Percentiles rank a stretch among this genome's conserved stretches.
phyloP scores from a whole-genome alignment of 2,797 vertebrate species.

The Scyliorhinus canicula region DNA sequence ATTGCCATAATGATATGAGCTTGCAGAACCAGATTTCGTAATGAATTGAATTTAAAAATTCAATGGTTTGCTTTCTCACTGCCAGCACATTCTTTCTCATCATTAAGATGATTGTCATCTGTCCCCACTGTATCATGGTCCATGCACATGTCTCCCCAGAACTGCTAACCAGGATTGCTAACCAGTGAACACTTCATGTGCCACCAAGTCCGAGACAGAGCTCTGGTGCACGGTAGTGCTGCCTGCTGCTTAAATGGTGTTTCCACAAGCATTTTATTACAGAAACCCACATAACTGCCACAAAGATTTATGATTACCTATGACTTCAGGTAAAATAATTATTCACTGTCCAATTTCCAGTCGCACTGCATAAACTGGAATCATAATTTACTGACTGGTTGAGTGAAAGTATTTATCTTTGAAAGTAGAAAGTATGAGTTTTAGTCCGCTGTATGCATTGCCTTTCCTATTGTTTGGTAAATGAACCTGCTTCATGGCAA shows the following conservation, averaged over 20 bases:
- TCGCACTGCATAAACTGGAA: conserved; percentile 43
- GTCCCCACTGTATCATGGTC: neutral
- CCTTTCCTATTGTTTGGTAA: neutral
- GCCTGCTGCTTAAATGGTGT: conserved; percentile 43
- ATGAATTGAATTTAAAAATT: too few relatives aligned
- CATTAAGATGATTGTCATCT: neutral
- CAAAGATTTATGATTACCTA: conserved; percentile 59
- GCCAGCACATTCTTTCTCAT: neutral
- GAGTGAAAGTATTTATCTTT: neutral
- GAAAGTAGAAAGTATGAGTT: neutral
- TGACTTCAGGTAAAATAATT: conserved; percentile 50
- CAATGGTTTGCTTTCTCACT: neutral
- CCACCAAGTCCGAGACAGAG: neutral
- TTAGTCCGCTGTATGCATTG: neutral
- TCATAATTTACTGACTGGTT: conserved; percentile 44
- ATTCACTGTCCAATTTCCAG: conserved; percentile 52
- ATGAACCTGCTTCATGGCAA: neutral
- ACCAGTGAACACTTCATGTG: rapidly evolving
- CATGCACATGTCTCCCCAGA: neutral
- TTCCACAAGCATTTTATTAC: conserved; percentile 48
- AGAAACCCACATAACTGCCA: conserved; percentile 55
- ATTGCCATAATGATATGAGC: too few relatives aligned
- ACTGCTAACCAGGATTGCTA: neutral
- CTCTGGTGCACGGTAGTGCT: neutral
- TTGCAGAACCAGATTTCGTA: too few relatives aligned